Percentiles rank a stretch among this genome's conserved stretches.
These are phyloP conservation scores for Platichthys flesus DNA, from an alignment of 2,113 vertebrate species.

Conservation along the genomic window DNA sequence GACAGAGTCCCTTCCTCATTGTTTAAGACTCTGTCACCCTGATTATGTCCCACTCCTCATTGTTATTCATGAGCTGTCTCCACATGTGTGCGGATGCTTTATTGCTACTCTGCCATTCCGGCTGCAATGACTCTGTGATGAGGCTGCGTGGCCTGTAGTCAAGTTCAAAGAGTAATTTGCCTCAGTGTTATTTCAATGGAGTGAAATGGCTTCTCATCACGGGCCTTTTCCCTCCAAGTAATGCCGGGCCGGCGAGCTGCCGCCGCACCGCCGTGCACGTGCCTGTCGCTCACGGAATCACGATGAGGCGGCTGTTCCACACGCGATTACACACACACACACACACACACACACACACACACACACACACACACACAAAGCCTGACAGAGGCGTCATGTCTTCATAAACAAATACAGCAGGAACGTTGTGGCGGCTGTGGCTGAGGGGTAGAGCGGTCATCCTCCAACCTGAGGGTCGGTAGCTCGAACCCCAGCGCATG, in stretches of 20 bases:
- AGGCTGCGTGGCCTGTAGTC: constrained; percentile 68
- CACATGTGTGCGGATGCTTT: constrained; percentile 58
- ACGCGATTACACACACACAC: background rate
- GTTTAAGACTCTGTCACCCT: constrained; percentile 63
- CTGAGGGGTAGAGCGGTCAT: too few species aligned
- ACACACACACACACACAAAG: constrained; percentile 4
- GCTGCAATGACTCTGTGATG: constrained; percentile 70
- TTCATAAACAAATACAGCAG: too few species aligned
- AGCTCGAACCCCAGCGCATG: too few species aligned
- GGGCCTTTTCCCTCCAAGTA: constrained; percentile 48
- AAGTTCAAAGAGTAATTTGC: constrained; percentile 73
- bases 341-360: constrained; percentile 22
- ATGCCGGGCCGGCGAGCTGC: constrained; percentile 18
- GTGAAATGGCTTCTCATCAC: constrained; percentile 66
- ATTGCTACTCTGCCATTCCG: constrained; percentile 69
- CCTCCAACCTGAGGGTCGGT: too few species aligned
- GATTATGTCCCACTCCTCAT: constrained; percentile 63
- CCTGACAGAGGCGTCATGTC: too few species aligned
- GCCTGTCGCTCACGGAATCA: background rate
- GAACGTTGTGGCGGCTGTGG: too few species aligned
- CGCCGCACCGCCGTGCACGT: background rate
- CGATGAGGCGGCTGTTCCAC: background rate
- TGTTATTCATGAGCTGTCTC: constrained; percentile 73
- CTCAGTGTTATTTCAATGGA: constrained; percentile 69
- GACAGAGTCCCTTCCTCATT: constrained; percentile 40